Base-by-base conservation (phyloP, 2,888 invertebrate species). In the Cheilosia impressa region DNA sequence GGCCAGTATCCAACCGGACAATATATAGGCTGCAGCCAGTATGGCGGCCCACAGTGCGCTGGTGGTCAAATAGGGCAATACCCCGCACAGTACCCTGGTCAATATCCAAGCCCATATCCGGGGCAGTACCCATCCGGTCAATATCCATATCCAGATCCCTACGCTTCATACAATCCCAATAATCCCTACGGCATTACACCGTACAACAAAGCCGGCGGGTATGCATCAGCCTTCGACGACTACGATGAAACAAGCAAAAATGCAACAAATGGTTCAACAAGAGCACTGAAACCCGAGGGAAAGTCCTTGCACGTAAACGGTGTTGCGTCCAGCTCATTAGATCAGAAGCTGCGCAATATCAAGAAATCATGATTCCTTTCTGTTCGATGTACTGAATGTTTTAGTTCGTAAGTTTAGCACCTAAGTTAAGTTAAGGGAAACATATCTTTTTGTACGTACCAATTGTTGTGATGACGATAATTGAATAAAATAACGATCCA, bases 401-500 rank as follows among this genome's bases (percentile, higher is more conserved):
- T 34, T 41, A 71, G 52, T 50, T 65, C 38, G 17, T 41, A 69
- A 78, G 58, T 50, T 60, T 72, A 72, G 73, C 10, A 2, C 53
- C 41, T 55, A 34, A 43, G 10, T 65, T 65, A 47, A 38, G 3
- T 77, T 79, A 72, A 17, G 57, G n/a, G n/a, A 27, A 63, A 41
- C 22, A n/a, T 24, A 13, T 41, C 38, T n/a, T 80, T 81, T 72
- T 63, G 2, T 66, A 93, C 95, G 94, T 91, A 98, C 98, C 98
- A 88, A 98, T 98, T 43, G 98, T 98, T 71, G 98, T 98, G 92
- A 98, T 98, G 88, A 98, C 98, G 89, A 98, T 97, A 90, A 98
- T 98, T 88, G 98, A 98, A 93, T 98, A 98, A 93, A 98, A 97
- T 22, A 98, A 94, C 0, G 98, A 97, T 15, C 98, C 98, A 24